Conservation (phyloP, 2,888 invertebrate species). For the Cabera pusaria region DNA sequence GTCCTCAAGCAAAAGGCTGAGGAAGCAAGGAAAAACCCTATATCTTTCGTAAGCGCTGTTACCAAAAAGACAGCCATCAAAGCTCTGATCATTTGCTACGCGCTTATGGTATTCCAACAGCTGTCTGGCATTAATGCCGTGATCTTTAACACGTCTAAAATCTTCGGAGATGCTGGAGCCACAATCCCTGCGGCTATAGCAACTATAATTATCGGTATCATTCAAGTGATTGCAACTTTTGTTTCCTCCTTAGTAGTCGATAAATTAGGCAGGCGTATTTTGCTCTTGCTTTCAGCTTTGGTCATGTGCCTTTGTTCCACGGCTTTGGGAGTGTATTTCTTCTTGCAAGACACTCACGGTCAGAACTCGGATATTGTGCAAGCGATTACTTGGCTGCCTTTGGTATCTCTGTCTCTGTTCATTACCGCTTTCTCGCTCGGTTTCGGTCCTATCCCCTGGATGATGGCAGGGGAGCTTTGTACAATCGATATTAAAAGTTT, state of each 20-base stretch:
- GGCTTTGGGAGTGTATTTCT: constrained; percentile 89
- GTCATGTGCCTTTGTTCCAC: constrained; percentile 88
- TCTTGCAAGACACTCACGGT: constrained; percentile 62
- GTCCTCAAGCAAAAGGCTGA: constrained; percentile 83
- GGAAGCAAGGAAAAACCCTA: constrained; percentile 74
- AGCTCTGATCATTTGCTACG: constrained; percentile 88
- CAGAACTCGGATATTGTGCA: constrained; percentile 59
- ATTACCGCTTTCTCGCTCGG: constrained; percentile 92
- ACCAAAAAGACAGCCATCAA: constrained; percentile 85
- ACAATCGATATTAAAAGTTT: constrained; percentile 90
- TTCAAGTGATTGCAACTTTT: constrained; percentile 91
- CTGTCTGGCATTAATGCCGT: constrained; percentile 93
- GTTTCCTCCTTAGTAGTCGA: constrained; percentile 91
- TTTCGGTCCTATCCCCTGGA: constrained; percentile 94
- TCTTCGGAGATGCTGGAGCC: constrained; percentile 87
- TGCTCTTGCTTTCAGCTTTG: constrained; percentile 88
- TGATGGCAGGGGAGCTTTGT: constrained; percentile 92
- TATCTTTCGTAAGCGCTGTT: constrained; percentile 82
- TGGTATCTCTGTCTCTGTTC: constrained; percentile 89
- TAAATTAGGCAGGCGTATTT: constrained; percentile 89
- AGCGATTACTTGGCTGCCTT: constrained; percentile 88
- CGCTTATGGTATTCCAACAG: constrained; percentile 95
- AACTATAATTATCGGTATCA: constrained; percentile 91
- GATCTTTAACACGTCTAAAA: constrained; percentile 89
- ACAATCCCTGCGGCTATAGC: constrained; percentile 83